phyloP scores from a whole-genome alignment of 1,140 invertebrate genomes.

The Drosophila mayri region DNA sequence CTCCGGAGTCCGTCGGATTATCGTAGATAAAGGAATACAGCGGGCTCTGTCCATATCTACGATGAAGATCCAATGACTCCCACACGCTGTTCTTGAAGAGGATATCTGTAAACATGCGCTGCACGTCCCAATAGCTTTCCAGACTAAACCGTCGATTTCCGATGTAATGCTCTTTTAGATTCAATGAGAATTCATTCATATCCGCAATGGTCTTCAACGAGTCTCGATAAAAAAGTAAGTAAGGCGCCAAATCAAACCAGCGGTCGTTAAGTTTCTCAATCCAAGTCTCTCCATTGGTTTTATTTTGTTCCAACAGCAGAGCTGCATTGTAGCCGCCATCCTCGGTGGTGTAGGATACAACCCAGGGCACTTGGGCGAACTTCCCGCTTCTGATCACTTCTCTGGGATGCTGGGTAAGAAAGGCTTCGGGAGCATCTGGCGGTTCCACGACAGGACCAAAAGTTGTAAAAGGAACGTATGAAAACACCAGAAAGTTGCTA shows the following conservation, averaged over 20 bases:
- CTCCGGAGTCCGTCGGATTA: background rate
- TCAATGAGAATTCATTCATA: background rate
- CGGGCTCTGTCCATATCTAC: background rate
- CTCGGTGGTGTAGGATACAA: conserved; percentile 85
- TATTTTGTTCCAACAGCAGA: conserved; percentile 32
- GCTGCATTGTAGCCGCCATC: conserved; percentile 86
- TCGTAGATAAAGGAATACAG: background rate
- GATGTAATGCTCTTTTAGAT: background rate
- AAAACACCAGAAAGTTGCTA: conserved; percentile 73
- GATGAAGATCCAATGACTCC: background rate
- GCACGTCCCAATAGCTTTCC: background rate
- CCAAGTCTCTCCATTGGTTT: conserved; percentile 1
- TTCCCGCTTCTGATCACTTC: conserved; percentile 85
- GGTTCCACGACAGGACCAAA: conserved; percentile 87
- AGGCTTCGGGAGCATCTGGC: conserved; percentile 72
- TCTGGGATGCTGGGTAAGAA: conserved; percentile 85
- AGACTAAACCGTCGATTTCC: background rate
- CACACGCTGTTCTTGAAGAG: background rate
- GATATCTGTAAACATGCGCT: background rate
- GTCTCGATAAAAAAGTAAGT: conserved; percentile 52
- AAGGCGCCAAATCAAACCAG: conserved; percentile 55
- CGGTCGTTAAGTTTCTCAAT: conserved; percentile 43
- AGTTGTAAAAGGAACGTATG: conserved; percentile 87
- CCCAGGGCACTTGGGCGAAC: conserved; percentile 86
- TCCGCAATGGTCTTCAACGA: conserved; percentile 20